Conservation (phyloP, 2,113 vertebrate genomes). For the Xenus cinereus region DNA sequence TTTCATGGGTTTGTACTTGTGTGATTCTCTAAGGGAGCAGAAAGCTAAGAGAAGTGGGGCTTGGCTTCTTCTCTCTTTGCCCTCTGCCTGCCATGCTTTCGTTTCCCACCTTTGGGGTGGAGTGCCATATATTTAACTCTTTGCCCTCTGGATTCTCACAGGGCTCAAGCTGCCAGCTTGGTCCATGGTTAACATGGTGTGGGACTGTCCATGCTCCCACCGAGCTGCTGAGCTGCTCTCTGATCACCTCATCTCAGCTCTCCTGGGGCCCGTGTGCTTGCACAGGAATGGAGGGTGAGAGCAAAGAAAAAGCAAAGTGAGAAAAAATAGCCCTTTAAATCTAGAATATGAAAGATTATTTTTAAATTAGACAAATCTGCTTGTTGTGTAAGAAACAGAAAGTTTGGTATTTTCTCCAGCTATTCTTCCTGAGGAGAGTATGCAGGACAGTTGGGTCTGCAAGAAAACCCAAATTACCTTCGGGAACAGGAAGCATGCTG, state of each 20-base stretch:
- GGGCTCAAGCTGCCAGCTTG: neutral
- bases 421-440: neutral
- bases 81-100: neutral
- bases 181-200: fast-evolving
- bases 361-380: neutral
- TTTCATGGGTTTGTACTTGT: constrained; percentile 65
- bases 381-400: neutral
- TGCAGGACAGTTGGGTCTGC: neutral
- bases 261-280: neutral
- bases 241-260: neutral
- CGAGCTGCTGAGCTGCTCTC: neutral
- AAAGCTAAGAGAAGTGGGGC: constrained; percentile 23
- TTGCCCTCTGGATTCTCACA: neutral
- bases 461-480: neutral
- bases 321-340: neutral
- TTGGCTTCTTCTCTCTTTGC: neutral
- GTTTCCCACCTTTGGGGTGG: neutral
- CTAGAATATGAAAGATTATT: neutral
- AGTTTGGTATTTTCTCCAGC: neutral
- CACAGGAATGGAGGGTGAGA: neutral
- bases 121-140: neutral
- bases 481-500: neutral
- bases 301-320: neutral
- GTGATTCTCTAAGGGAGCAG: constrained; percentile 65
- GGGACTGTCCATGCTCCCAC: neutral